phyloP scores from a whole-genome alignment of 2,888 invertebrate genomes.

The Luperina nickerlii region DNA sequence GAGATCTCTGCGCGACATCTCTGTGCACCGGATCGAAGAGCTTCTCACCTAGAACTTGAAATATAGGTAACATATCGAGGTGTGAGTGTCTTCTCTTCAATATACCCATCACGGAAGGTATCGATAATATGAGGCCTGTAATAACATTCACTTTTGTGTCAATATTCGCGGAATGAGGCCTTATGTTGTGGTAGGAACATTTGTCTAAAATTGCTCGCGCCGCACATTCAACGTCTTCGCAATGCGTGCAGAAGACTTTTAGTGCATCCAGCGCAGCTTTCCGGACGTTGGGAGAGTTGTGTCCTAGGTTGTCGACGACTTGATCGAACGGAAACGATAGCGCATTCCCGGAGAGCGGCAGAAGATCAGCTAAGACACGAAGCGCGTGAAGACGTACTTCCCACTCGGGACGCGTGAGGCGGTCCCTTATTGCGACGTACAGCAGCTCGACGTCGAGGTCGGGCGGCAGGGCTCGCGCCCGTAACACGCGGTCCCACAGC shows the following conservation, averaged over 20 bases:
- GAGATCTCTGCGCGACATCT: conserved; percentile 93
- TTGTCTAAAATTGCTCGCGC: conserved; percentile 92
- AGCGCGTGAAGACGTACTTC: conserved; percentile 96
- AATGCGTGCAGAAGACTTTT: conserved; percentile 93
- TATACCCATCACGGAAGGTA: conserved; percentile 91
- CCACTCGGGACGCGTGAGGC: conserved; percentile 95
- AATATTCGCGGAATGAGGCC: conserved; percentile 88
- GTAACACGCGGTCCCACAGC: conserved; percentile 95
- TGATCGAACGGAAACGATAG: conserved; percentile 93
- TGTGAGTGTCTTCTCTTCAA: conserved; percentile 86
- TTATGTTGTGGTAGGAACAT: conserved; percentile 91
- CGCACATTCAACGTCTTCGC: conserved; percentile 92
- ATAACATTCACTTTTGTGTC: conserved; percentile 90
- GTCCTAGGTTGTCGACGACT: conserved; percentile 94
- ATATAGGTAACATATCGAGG: conserved; percentile 87
- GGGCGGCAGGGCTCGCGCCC: conserved; percentile 93
- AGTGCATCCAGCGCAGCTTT: conserved; percentile 95
- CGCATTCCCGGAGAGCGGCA: conserved; percentile 93
- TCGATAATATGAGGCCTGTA: conserved; percentile 92
- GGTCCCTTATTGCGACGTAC: conserved; percentile 93
- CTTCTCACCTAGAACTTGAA: conserved; percentile 90
- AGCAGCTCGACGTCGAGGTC: conserved; percentile 92
- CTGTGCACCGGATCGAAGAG: conserved; percentile 89
- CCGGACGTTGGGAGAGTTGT: conserved; percentile 94
- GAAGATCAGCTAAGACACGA: conserved; percentile 94